Percentiles rank a stretch among this genome's conserved stretches.
Conservation (phyloP, 1,140 invertebrate genomes). For the Drosophila punjabiensis region DNA sequence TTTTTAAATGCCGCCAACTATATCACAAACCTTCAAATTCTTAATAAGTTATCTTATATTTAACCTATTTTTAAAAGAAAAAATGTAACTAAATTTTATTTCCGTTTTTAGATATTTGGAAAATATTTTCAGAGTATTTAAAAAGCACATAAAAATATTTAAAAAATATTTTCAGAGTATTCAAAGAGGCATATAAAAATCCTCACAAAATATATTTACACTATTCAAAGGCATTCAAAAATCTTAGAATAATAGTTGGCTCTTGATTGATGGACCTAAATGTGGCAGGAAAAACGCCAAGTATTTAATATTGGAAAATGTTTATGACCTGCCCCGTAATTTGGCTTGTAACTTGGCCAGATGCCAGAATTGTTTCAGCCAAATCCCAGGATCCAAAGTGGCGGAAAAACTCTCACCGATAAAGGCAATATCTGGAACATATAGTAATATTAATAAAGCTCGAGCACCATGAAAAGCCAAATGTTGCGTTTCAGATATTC, state of each 20-base stretch:
- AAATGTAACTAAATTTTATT: background rate
- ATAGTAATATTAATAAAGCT: constrained; percentile 19
- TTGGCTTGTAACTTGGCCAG: constrained; percentile 29
- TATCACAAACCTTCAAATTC: background rate
- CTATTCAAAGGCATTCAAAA: background rate
- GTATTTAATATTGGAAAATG: constrained; percentile 17
- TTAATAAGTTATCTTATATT: background rate
- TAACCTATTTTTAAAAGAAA: background rate
- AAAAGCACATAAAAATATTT: background rate
- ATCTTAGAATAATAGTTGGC: constrained; percentile 11
- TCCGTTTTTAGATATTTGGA: no score
- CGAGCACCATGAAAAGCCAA: constrained; percentile 50
- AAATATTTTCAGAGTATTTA: background rate
- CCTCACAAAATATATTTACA: no score
- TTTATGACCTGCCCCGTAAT: constrained; percentile 2
- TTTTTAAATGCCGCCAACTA: background rate
- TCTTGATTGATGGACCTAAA: constrained; percentile 21
- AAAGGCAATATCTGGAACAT: constrained; percentile 22
- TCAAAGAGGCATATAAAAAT: background rate
- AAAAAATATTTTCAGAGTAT: background rate
- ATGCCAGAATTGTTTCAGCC: constrained; percentile 15
- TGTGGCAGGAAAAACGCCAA: constrained; percentile 23
- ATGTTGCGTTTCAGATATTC: constrained; percentile 8
- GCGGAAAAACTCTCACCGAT: constrained; percentile 34
- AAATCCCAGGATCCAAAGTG: constrained; percentile 2